phyloP scores from a whole-genome alignment of 2,797 vertebrate genomes.

The Lindbergichthys nudifrons region DNA sequence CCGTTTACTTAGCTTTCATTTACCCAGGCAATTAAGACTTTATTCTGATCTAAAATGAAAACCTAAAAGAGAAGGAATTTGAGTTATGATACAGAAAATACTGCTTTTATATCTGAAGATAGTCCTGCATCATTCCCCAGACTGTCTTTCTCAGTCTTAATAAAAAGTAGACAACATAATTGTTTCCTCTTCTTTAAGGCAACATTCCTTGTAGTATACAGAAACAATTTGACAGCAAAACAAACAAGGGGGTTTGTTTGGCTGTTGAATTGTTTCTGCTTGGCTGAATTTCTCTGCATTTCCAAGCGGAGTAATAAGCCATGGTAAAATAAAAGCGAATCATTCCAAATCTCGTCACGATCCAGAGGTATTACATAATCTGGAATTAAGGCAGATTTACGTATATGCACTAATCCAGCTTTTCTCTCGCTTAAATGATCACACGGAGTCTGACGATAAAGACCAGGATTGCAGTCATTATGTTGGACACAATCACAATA shows the following conservation, averaged over 20 bases:
- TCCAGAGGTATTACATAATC: constrained; percentile 35
- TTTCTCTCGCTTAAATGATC: constrained; percentile 22
- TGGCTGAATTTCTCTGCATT: constrained; percentile 12
- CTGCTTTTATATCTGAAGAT: background rate
- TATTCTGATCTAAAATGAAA: background rate
- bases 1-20: background rate
- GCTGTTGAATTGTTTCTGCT: background rate
- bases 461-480: background rate
- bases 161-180: background rate
- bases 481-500: background rate
- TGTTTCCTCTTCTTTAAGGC: background rate
- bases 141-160: background rate
- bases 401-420: constrained; percentile 49
- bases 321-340: constrained; percentile 39
- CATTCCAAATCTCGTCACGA: constrained; percentile 46
- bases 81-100: background rate
- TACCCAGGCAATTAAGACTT: background rate
- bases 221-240: too few species aligned
- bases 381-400: constrained; percentile 41
- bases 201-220: background rate
- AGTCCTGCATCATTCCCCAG: too few species aligned
- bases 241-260: background rate
- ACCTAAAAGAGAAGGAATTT: background rate
- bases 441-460: constrained; percentile 15
- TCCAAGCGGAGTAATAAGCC: constrained; percentile 40